Evolutionary conservation across 2,797 vertebrate species (phyloP), one percentile per base, ranked within the genome.

Genomic region (Coracias cyanogaster): DNA sequence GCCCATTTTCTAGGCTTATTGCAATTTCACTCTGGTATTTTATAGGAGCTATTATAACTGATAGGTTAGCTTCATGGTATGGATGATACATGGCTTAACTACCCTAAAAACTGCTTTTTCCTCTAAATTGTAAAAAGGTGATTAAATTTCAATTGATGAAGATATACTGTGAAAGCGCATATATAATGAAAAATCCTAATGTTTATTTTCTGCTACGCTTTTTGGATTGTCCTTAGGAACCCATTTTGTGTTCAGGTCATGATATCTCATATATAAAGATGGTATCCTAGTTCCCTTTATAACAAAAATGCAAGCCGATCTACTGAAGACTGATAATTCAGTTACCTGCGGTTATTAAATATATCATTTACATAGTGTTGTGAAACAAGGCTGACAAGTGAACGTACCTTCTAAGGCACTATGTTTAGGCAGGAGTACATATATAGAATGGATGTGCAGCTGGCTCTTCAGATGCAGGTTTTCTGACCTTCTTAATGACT

Each of bases 41-140:
- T 98, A 99, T 99, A 98, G 98, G 97, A 97, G 98, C 98, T 98
- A 98, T 99, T 99, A 98, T 98, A 97, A 98, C 97, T 98, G 98
- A 99, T 98, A 98, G 98, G 98, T 98, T 98, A 97, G 98, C 99
- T 98, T 98, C 98, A 97, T 98, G 98, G 96, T 97, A 92, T 94
- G 97, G 98, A 98, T 98, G 98, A 98, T 98, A 98, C 97, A 98
- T 97, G 97, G 97, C 97, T 98, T 97, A 97, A 96, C 98, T 97
- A 97, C 64, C 86, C 94, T 95, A 95, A 97, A 97, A 96, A 79
- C 96, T 78, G 74, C 85, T 77, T 97, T 97, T 88, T 94, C 66
- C 54, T 96, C 91, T 93, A 97, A 97, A 98, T 97, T 98, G 96
- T 98, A 94, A 97, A 97, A 97, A 97, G 95, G 91, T 97, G 97